Percentiles rank a stretch among this genome's conserved stretches.
Evolutionary conservation across 2,888 invertebrate genomes (phyloP).

Genomic region (Synergus gifuensis): DNA sequence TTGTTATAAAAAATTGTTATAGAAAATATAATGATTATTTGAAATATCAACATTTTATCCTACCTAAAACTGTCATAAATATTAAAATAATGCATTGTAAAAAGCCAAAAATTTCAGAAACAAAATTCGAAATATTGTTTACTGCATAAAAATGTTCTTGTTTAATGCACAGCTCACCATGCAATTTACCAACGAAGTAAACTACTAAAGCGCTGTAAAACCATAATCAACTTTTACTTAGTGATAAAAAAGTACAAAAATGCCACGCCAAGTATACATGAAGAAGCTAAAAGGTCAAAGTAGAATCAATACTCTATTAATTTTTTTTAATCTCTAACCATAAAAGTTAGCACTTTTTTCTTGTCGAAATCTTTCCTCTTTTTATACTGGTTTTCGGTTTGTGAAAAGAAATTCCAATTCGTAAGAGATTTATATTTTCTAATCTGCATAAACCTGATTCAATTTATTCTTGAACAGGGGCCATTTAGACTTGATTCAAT

Average conservation of each 20-base stretch:
- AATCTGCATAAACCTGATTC: not conserved
- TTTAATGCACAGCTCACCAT: conserved; percentile 54
- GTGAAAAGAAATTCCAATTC: not conserved
- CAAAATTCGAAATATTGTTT: not conserved
- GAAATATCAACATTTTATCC: not conserved
- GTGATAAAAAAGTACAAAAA: conserved; percentile 39
- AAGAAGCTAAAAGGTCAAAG: conserved; percentile 37
- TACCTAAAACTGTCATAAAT: no score
- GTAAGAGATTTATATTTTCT: not conserved
- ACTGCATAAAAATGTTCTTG: conserved; percentile 41
- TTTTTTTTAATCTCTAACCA: conserved; percentile 2
- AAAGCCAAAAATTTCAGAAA: not conserved
- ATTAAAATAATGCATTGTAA: not conserved
- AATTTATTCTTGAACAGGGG: not conserved
- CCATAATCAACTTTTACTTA: not conserved
- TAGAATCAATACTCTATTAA: conserved; percentile 28
- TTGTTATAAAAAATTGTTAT: not conserved
- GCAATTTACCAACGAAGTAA: conserved; percentile 53
- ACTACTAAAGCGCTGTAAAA: conserved; percentile 46
- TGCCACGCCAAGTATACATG: conserved; percentile 43
- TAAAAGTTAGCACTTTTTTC: not conserved
- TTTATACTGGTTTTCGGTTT: not conserved
- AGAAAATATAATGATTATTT: not conserved
- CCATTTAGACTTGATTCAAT: conserved; percentile 2
- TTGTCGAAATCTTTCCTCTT: not conserved